Evolutionary conservation across 2,888 invertebrate species (phyloP).

Genomic region (Scaptomyza caliginosa): DNA sequence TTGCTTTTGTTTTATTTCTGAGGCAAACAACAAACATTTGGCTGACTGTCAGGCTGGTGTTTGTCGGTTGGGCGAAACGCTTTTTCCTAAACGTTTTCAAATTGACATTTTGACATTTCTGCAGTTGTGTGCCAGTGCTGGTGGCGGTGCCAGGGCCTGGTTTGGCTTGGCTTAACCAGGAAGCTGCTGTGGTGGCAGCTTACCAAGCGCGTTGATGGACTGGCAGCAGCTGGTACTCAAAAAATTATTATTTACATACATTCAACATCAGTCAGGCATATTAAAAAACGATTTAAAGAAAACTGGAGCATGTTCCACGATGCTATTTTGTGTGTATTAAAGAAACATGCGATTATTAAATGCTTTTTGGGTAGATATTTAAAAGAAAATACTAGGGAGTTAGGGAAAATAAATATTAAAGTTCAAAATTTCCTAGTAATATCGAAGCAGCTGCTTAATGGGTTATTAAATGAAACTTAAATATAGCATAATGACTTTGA

Average conservation of each 20-base stretch:
- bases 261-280: constrained; percentile 30
- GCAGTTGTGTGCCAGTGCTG: constrained; percentile 34
- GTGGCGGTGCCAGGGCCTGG: constrained; percentile 15
- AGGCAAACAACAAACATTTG: constrained; percentile 48
- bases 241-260: constrained; percentile 70
- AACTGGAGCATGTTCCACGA: background rate
- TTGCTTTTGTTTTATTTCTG: constrained; percentile 27
- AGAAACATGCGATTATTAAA: too few species aligned
- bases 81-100: constrained; percentile 72
- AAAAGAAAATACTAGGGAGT: too few species aligned
- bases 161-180: too few species aligned
- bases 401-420: too few species aligned
- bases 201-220: constrained; percentile 58
- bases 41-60: constrained; percentile 31
- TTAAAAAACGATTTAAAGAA: constrained; percentile 43
- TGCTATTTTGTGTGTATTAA: constrained; percentile 1
- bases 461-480: background rate
- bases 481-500: background rate
- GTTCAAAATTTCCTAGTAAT: background rate
- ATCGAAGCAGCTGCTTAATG: background rate
- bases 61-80: constrained; percentile 37
- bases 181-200: constrained; percentile 68
- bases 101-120: constrained; percentile 79
- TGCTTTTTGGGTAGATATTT: too few species aligned
- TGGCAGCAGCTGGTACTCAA: constrained; percentile 40